phyloP scores from a whole-genome alignment of 2,113 vertebrate species.

The Eira barbara region DNA sequence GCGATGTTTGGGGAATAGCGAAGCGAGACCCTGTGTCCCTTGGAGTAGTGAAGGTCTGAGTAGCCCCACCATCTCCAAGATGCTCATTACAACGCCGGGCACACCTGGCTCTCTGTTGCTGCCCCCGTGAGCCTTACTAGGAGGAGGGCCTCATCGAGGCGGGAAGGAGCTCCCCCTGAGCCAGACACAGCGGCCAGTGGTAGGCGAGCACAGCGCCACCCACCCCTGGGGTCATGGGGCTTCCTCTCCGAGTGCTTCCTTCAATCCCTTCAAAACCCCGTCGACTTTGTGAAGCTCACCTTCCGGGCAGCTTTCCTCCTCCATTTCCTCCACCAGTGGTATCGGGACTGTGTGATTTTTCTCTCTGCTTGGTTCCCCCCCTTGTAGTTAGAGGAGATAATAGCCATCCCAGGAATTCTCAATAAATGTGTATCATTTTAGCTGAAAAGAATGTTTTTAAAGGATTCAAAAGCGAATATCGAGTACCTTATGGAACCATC shows the following conservation, averaged over 20 bases:
- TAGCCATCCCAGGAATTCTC: neutral
- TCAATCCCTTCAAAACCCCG: neutral
- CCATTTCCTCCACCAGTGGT: neutral
- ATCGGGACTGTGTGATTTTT: neutral
- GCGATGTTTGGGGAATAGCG: neutral
- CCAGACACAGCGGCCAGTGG: neutral
- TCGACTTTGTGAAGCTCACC: neutral
- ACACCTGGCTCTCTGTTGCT: neutral
- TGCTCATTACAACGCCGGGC: neutral
- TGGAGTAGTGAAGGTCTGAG: neutral
- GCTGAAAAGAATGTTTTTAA: neutral
- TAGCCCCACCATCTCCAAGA: neutral
- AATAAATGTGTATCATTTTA: neutral
- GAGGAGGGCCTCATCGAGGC: neutral
- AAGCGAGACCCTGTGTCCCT: neutral
- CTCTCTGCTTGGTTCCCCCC: neutral
- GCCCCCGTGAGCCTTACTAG: neutral
- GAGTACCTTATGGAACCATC: neutral
- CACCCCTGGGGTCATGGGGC: accelerated
- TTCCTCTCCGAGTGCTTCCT: neutral
- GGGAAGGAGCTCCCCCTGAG: too few species aligned
- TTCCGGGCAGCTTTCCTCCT: neutral
- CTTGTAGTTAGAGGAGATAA: neutral
- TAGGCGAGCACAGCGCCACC: neutral
- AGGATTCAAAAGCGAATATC: neutral